Conservation (phyloP, 2,113 vertebrate genomes). For the Bos indicus region DNA sequence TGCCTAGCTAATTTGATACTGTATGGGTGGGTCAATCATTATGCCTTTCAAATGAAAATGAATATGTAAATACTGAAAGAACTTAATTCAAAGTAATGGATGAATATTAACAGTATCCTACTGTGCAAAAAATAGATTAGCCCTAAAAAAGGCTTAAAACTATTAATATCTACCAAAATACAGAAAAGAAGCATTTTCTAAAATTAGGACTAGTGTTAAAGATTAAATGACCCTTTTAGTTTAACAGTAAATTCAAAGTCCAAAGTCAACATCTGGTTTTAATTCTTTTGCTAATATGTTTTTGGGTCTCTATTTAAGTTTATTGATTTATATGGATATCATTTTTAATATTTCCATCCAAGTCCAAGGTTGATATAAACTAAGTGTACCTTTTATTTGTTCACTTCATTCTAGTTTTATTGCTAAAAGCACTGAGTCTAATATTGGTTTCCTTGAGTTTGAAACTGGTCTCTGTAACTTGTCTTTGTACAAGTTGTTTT, state of each 20-base stretch:
- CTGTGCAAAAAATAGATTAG: neutral
- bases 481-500: neutral
- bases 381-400: neutral
- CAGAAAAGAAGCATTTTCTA: neutral
- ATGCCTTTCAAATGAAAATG: conserved; percentile 8
- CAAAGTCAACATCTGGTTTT: neutral
- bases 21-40: conserved; percentile 9
- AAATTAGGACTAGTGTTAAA: neutral
- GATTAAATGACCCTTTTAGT: neutral
- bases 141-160: neutral
- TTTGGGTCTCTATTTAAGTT: neutral
- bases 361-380: neutral
- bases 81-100: neutral
- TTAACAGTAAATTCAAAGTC: conserved; percentile 22
- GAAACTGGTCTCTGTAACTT: neutral
- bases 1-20: conserved; percentile 28
- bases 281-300: neutral
- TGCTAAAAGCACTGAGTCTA: neutral
- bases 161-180: neutral
- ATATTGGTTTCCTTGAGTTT: neutral
- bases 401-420: neutral
- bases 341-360: neutral
- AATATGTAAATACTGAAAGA: neutral
- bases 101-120: neutral
- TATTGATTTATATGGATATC: neutral